Evolutionary conservation across 2,797 vertebrate genomes (phyloP).

Genomic region (Leontopithecus rosalia): DNA sequence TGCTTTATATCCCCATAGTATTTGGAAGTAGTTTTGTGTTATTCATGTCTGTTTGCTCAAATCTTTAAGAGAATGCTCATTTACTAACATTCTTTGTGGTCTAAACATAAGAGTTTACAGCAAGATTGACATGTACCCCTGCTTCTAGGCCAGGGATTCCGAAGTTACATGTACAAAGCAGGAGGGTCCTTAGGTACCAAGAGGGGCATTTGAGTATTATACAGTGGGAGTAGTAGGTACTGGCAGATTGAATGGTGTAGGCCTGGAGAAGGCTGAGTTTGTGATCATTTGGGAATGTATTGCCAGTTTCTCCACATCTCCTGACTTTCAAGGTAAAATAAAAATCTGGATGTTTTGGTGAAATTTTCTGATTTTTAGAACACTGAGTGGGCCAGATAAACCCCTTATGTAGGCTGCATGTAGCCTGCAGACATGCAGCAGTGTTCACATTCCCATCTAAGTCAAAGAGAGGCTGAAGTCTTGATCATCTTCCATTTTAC

Average conservation of each 20-base stretch:
- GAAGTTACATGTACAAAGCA: not conserved
- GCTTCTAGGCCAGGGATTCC: not conserved
- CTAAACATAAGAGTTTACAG: constrained; percentile 38
- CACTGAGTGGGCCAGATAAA: not conserved
- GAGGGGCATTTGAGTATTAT: accelerated
- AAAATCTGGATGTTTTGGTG: constrained; percentile 36
- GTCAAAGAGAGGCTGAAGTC: not conserved
- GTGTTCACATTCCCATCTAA: not conserved
- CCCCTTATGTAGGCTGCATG: not conserved
- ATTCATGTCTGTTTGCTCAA: constrained; percentile 56
- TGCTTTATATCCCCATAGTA: constrained; percentile 2
- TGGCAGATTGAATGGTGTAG: not conserved
- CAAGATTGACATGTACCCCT: not conserved
- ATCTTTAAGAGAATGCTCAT: constrained; percentile 56
- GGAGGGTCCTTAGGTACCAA: not conserved
- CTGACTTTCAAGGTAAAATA: constrained; percentile 9
- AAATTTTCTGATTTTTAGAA: constrained; percentile 55
- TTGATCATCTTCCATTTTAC: constrained; percentile 31
- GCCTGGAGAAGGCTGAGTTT: not conserved
- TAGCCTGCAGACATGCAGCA: not conserved
- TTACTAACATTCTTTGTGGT: constrained; percentile 51
- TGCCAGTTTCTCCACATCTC: not conserved
- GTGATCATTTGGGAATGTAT: not conserved
- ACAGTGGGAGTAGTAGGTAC: not conserved
- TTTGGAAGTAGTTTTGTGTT: constrained; percentile 18